phyloP scores from a whole-genome alignment of 2,797 vertebrate species.

The Mycteria americana region DNA sequence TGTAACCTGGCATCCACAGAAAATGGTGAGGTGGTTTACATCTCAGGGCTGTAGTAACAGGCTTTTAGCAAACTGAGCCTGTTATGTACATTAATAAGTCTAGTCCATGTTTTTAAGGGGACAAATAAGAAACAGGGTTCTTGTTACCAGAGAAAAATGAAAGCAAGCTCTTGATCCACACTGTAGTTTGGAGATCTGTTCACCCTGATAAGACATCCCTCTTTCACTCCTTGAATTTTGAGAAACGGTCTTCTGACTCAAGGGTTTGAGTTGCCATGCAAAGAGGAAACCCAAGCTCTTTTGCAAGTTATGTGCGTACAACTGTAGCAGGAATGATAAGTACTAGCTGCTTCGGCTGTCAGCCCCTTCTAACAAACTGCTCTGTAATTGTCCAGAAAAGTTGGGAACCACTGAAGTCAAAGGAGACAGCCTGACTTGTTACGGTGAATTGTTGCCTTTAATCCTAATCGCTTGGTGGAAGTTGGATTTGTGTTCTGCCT shows the following conservation, averaged over 20 bases:
- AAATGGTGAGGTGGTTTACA: background rate
- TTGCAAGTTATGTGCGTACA: background rate
- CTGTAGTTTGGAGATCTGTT: background rate
- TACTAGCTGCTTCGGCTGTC: background rate
- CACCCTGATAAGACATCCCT: background rate
- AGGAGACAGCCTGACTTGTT: constrained; percentile 3
- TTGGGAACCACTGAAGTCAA: background rate
- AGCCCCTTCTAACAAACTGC: background rate
- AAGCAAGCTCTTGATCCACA: background rate
- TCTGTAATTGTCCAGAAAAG: background rate
- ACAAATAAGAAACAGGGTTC: constrained; percentile 16
- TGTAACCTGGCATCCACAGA: background rate
- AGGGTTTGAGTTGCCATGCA: background rate
- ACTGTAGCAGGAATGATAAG: background rate
- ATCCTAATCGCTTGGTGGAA: constrained; percentile 54
- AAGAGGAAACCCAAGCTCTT: background rate
- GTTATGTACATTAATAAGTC: background rate
- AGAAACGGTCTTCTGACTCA: background rate
- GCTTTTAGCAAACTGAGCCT: background rate
- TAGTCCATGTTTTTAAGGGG: background rate
- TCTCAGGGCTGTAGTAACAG: background rate
- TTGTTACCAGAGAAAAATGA: background rate
- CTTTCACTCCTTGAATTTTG: background rate
- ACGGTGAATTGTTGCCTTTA: constrained; percentile 33
- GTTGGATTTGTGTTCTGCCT: constrained; percentile 61